Conservation (phyloP, 2,113 vertebrate species). For the Amphiprion percula region DNA sequence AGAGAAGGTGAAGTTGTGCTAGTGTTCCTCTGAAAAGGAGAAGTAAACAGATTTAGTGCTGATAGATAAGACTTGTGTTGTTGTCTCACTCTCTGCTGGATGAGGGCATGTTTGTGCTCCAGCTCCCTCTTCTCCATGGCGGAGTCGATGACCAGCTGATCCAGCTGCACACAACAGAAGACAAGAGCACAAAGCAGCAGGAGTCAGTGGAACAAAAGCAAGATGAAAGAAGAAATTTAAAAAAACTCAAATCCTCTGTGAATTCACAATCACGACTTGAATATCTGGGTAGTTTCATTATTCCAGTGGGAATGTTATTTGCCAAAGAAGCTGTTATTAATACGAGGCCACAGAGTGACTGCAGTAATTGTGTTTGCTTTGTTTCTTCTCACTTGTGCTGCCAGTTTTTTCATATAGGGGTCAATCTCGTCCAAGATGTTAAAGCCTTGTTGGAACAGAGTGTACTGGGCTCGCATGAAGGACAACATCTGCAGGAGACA, state of each 20-base stretch:
- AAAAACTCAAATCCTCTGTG: background rate
- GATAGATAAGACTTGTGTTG: background rate
- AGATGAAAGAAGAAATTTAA: background rate
- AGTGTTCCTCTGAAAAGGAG: no score
- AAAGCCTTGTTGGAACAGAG: conserved; percentile 97
- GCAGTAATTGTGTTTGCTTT: background rate
- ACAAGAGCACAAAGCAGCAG: background rate
- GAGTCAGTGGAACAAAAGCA: background rate
- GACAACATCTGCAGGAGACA: conserved; percentile 91
- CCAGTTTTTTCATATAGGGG: conserved; percentile 96
- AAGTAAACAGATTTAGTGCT: background rate
- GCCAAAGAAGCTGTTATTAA: no score
- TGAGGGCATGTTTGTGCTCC: conserved; percentile 95
- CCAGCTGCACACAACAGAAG: conserved; percentile 85
- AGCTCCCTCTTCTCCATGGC: conserved; percentile 96
- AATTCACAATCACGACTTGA: background rate
- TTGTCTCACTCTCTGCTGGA: conserved; percentile 94
- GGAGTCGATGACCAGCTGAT: conserved; percentile 95
- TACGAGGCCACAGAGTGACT: no score
- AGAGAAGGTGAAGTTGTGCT: background rate
- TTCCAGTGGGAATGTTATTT: no score
- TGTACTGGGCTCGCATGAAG: conserved; percentile 97
- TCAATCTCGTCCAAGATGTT: conserved; percentile 94
- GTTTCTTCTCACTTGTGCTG: conserved; percentile 87
- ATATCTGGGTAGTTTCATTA: no score